Evolutionary conservation across 2,113 vertebrate genomes (phyloP), one percentile per base, ranked within the genome.

Genomic region (Natator depressus): DNA sequence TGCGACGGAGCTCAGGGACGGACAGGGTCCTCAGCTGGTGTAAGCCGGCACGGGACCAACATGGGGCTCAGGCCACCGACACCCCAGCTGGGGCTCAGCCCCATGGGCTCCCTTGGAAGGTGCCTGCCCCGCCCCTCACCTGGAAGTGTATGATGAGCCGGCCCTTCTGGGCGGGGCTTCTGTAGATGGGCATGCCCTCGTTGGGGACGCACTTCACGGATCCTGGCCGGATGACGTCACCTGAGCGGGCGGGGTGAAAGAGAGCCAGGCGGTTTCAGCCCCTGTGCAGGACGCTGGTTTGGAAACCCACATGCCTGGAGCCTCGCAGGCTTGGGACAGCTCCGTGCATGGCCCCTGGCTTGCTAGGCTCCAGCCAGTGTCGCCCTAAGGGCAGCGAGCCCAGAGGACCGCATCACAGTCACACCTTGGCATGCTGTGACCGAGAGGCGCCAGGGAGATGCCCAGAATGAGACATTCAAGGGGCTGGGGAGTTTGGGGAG

Each of bases 171-270:
- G 93, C 94, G 1, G 97, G 97, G 81, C 89, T 96, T 62, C 97
- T 93, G 80, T 97, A 97, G 75, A 98, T 38, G 0, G 98, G 98
- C 98, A 98, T 98, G 4, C 98, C 98, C 84, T 98, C 98, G 1
- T 97, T 98, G 3, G 95, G 97, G 42, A 98, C 85, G 1, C 97
- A 98, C 79, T 97, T 98, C 8, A 97, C 9, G 16, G 98, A 97
- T 0, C 98, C 98, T 0, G 98, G 97, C 5, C 96, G 94, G 96
- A 98, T 98, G 35, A 98, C 96, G 0, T 97, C 94, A 65, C 98
- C 98, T 98, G 79, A 3, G 80, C 42, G 0, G n/a, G 11, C 6
- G 38, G 49, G n/a, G 19, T 50, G 47, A 51, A 8, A 80, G 53
- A 10, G 47, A 53, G 29, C 12, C 69, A 54, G 25, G 14, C 5